phyloP scores from a whole-genome alignment of 2,797 vertebrate species.

The Spheniscus humboldti region DNA sequence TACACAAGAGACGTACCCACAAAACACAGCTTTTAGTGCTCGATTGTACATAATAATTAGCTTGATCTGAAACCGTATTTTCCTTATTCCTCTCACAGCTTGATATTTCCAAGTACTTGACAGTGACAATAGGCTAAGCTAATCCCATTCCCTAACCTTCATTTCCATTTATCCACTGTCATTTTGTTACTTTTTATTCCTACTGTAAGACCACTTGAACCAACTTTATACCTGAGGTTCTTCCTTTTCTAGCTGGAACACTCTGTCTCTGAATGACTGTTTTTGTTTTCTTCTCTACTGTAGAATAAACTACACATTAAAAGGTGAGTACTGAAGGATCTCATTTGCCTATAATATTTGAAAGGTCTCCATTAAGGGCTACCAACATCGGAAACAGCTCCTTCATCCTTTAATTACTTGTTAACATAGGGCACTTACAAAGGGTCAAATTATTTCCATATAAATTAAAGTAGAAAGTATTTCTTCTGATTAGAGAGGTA shows the following conservation, averaged over 20 bases:
- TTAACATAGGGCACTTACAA: background rate
- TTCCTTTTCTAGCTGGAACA: background rate
- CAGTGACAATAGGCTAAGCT: background rate
- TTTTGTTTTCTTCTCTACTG: background rate
- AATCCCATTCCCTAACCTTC: background rate
- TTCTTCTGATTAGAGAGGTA: background rate
- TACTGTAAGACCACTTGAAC: background rate
- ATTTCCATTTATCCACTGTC: background rate
- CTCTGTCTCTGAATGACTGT: background rate
- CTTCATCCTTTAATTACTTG: conserved; percentile 20
- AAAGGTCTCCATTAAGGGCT: background rate
- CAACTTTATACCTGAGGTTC: background rate
- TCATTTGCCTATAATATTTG: background rate
- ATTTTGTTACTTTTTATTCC: background rate
- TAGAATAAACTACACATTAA: background rate
- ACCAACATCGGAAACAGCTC: background rate
- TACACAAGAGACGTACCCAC: background rate
- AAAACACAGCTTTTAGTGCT: background rate
- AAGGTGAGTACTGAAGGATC: background rate
- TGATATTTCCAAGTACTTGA: background rate
- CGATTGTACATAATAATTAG: background rate
- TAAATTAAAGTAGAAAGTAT: conserved; percentile 14
- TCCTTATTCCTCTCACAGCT: background rate
- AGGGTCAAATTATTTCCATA: conserved; percentile 21
- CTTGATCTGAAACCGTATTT: background rate